Base-by-base conservation (phyloP, 2,888 invertebrate genomes). In the Metellina segmentata region DNA sequence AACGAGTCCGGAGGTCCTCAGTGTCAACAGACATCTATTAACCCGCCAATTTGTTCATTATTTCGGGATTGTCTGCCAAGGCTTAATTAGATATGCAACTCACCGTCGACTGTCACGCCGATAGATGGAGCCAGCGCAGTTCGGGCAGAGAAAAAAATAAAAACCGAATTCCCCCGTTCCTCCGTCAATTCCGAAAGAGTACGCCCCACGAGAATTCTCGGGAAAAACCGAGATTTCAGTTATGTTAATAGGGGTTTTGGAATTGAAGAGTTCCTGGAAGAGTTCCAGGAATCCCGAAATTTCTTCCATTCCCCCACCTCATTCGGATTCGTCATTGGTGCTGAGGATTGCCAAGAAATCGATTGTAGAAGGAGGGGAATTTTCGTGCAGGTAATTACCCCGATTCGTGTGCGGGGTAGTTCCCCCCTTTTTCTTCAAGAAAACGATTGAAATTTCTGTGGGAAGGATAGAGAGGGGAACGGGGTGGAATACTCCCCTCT, bases 241-340 rank as follows among this genome's bases (percentile, higher is more conserved):
- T 74, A 79, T 81, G 88, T 61, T 81, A 88, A 88, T 88, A 81
- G 88, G 74, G 78, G 81, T 78, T 48, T 87, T 81, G 88, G 88
- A 81, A 61, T 61, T 61, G 61, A 61, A 61, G 61, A 61, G 7
- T 16, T 61, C 61, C 61, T 61, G 61, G 61, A 88, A 81, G 61
- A 48, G 72, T 52, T 61, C 88, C 88, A 88, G 61, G 71, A 81
- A 88, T 81, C 81, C 53, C 34, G 34, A 48, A 75, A 85, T 75
- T 81, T 69, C 70, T 86, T 74, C 74, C 19, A 19, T 16, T 16
- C 61, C 61, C 61, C 61, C 61, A 5, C 16, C 61, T 19, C 78
- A 61, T 83, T 70, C 79, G 78, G 53, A 79, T 81, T 75, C 81
- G 88, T 88, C 88, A 88, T 88, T 88, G 88, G 88, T 61, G 71